A percentile compares a stretch with the other conserved stretches of the same genome.
phyloP scores from a whole-genome alignment of 1,140 invertebrate genomes.

The Drosophila navojoa region DNA sequence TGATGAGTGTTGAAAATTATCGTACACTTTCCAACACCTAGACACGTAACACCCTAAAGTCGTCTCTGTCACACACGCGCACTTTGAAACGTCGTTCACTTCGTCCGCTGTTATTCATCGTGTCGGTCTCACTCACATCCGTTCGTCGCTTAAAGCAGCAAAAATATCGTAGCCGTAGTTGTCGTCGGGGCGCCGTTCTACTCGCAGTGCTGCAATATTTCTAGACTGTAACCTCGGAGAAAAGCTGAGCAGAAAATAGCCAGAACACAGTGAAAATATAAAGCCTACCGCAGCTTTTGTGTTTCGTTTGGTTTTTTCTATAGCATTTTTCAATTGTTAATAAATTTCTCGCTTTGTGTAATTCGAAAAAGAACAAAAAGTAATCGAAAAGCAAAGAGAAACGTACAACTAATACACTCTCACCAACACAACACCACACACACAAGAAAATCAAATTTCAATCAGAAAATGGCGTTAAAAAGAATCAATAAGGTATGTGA shows the following conservation, averaged over 20 bases:
- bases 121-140: conserved; percentile 45
- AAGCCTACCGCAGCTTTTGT: conserved; percentile 72
- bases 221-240: conserved; percentile 65
- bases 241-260: conserved; percentile 67
- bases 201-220: conserved; percentile 78
- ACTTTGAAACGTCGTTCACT: conserved; percentile 12
- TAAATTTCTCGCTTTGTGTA: conserved; percentile 59
- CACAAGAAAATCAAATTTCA: conserved; percentile 83
- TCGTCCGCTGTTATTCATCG: conserved; percentile 33
- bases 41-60: conserved; percentile 20
- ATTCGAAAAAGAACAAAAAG: conserved; percentile 68
- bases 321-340: conserved; percentile 52
- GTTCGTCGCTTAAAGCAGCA: conserved; percentile 32
- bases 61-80: conserved; percentile 43
- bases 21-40: conserved; percentile 58
- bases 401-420: conserved; percentile 65
- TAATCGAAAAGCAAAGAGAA: conserved; percentile 66
- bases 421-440: conserved; percentile 71
- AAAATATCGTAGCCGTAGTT: conserved; percentile 71
- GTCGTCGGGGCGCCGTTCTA: conserved; percentile 77
- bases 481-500: conserved; percentile 96
- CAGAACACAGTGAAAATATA: conserved; percentile 48
- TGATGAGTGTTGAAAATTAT: conserved; percentile 39
- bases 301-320: conserved; percentile 71
- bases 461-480: conserved; percentile 94